Evolutionary conservation across 2,888 invertebrate genomes (phyloP).

Genomic region (Eupeodes luniger): DNA sequence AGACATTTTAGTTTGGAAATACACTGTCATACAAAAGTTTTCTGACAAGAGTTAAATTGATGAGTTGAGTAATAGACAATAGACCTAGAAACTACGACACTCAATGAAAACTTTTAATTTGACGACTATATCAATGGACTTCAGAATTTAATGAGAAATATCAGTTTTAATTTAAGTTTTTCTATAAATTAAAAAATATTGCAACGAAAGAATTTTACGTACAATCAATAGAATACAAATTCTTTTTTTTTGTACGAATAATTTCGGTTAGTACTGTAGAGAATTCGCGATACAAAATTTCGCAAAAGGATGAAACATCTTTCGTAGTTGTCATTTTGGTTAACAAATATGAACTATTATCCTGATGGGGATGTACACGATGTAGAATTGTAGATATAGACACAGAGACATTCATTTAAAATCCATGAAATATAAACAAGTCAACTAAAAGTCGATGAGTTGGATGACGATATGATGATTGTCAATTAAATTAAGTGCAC

Average conservation of each 20-base stretch:
- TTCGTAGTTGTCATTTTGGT: conserved; percentile 52
- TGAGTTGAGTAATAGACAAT: too few species aligned
- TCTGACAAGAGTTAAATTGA: background rate
- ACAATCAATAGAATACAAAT: too few species aligned
- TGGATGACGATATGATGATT: conserved; percentile 77
- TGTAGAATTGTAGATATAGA: conserved; percentile 5
- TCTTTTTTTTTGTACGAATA: too few species aligned
- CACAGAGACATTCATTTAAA: conserved; percentile 16
- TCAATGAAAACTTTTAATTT: too few species aligned
- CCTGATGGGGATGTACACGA: background rate
- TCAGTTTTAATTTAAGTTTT: too few species aligned
- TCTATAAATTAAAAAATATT: too few species aligned
- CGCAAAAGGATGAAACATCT: conserved; percentile 37
- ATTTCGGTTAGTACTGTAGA: background rate
- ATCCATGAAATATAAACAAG: conserved; percentile 53
- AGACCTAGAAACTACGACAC: too few species aligned
- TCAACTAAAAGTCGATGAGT: conserved; percentile 62
- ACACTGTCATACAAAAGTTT: conserved; percentile 3
- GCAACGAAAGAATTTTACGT: too few species aligned
- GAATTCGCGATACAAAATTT: background rate
- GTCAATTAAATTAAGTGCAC: conserved; percentile 84
- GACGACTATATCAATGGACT: too few species aligned
- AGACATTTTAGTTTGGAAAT: background rate
- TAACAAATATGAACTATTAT: conserved; percentile 61
- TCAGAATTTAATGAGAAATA: too few species aligned